Evolutionary conservation across 2,888 invertebrate species (phyloP).

Genomic region (Eudasyphora cyanicolor): DNA sequence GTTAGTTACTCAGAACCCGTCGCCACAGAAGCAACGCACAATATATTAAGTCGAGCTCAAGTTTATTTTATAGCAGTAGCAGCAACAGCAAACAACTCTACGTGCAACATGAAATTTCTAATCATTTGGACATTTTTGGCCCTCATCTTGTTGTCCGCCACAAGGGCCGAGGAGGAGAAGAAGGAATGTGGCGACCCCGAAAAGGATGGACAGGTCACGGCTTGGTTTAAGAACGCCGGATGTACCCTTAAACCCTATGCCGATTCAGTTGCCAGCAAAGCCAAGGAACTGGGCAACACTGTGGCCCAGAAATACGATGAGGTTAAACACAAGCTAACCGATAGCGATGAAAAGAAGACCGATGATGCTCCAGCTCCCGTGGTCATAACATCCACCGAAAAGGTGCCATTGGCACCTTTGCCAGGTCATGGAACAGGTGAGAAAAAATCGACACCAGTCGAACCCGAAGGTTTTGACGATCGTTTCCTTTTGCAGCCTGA

Average conservation of each 20-base stretch:
- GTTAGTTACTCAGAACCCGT: background rate
- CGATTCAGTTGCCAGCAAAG: slow-evolving; percentile 73
- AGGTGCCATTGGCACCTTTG: slow-evolving; percentile 73
- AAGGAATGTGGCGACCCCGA: slow-evolving; percentile 54
- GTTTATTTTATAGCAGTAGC: background rate
- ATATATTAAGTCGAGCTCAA: background rate
- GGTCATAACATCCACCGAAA: slow-evolving; percentile 72
- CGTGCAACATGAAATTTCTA: slow-evolving; percentile 71
- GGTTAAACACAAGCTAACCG: slow-evolving; percentile 75
- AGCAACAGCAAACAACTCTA: background rate
- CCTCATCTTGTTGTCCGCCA: slow-evolving; percentile 59
- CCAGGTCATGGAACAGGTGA: slow-evolving; percentile 66
- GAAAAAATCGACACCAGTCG: slow-evolving; percentile 46
- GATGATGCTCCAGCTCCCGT: slow-evolving; percentile 31
- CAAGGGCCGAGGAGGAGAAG: slow-evolving; percentile 64
- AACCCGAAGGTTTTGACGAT: slow-evolving; percentile 68
- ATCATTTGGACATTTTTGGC: slow-evolving; percentile 66
- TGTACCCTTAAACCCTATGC: slow-evolving; percentile 76
- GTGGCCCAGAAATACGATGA: slow-evolving; percentile 75
- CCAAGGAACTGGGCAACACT: slow-evolving; percentile 73
- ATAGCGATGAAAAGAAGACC: slow-evolving; percentile 51
- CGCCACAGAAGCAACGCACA: background rate
- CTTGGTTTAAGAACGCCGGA: slow-evolving; percentile 74
- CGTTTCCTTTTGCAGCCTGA: slow-evolving; percentile 70
- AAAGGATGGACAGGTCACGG: slow-evolving; percentile 70